Conservation (phyloP, 1,140 invertebrate species). For the Andrena cerasifolii region DNA sequence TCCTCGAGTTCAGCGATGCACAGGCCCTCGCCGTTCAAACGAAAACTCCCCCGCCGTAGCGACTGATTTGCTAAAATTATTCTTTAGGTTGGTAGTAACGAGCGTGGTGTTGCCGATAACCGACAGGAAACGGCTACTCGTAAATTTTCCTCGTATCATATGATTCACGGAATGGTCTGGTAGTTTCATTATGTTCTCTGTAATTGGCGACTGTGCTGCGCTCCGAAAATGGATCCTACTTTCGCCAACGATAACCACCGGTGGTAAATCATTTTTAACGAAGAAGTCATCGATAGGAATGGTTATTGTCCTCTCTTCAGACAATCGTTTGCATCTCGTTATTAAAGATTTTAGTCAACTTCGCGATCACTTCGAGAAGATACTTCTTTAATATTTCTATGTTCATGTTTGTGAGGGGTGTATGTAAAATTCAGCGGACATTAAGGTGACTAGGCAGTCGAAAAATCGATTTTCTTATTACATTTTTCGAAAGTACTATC, state of each 20-base stretch:
- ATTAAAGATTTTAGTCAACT: too few species aligned
- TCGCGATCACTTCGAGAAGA: too few species aligned
- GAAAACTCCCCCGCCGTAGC: slow-evolving; percentile 31
- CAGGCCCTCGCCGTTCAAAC: neutral
- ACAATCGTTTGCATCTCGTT: too few species aligned
- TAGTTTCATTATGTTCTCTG: slow-evolving; percentile 49
- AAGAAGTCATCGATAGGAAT: neutral
- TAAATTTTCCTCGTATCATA: slow-evolving; percentile 49
- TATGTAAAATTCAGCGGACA: too few species aligned
- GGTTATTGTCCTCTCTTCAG: neutral
- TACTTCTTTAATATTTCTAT: too few species aligned
- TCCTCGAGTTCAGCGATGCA: slow-evolving; percentile 24
- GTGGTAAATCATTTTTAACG: slow-evolving; percentile 27
- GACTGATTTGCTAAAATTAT: slow-evolving; percentile 51
- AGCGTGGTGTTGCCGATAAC: slow-evolving; percentile 47
- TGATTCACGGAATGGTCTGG: slow-evolving; percentile 48
- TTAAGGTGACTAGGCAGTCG: too few species aligned
- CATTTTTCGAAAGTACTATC: too few species aligned
- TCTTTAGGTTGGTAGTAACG: slow-evolving; percentile 39
- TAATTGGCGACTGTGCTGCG: slow-evolving; percentile 26
- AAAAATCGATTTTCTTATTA: too few species aligned
- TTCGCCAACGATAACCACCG: slow-evolving; percentile 22
- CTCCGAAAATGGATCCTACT: slow-evolving; percentile 36
- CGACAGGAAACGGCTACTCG: slow-evolving; percentile 43
- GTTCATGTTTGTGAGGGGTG: too few species aligned